Evolutionary conservation across 2,113 vertebrate species (phyloP).

Genomic region (Boulengeromyrus knoepffleri): DNA sequence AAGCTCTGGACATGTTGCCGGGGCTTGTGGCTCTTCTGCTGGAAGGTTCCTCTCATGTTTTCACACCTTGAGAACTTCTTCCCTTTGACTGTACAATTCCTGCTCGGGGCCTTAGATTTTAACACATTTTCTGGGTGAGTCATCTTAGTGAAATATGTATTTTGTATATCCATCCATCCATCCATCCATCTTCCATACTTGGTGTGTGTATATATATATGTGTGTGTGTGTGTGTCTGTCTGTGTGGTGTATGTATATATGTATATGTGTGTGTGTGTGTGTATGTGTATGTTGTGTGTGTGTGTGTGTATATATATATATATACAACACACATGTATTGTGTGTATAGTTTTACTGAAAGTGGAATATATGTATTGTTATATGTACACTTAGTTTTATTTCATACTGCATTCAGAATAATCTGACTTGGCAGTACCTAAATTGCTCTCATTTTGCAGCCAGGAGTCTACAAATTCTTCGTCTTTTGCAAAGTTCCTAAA

Average conservation of each 20-base stretch:
- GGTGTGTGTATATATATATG: too few species aligned
- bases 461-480: background rate
- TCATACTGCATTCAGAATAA: background rate
- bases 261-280: too few species aligned
- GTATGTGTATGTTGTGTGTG: too few species aligned
- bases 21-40: background rate
- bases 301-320: too few species aligned
- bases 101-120: background rate
- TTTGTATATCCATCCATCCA: background rate
- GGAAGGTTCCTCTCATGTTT: background rate
- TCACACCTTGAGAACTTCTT: background rate
- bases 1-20: background rate
- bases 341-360: background rate
- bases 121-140: background rate
- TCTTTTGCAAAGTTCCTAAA: background rate
- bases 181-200: background rate
- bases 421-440: background rate
- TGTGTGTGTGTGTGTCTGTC: too few species aligned
- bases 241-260: too few species aligned
- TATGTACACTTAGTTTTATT: background rate
- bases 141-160: background rate
- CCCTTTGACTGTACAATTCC: background rate
- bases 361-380: background rate
- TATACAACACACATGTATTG: too few species aligned
- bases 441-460: background rate